Evolutionary conservation across 2,113 vertebrate genomes (phyloP), one percentile per base, ranked within the genome.

Genomic region (Caranx melampygus): DNA sequence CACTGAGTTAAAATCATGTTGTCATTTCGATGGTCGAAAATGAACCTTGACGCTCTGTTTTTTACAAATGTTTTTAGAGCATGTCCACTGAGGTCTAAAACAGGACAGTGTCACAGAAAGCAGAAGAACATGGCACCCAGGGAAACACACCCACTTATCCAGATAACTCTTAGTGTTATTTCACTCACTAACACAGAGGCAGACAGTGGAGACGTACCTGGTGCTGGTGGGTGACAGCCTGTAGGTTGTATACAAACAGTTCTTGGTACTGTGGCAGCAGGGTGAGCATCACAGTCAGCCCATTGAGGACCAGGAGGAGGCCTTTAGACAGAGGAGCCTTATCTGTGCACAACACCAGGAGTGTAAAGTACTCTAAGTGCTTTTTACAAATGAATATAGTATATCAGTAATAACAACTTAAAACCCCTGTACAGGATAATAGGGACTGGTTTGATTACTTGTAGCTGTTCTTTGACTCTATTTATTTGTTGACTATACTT

Each of bases 291-390:
- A 94, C 90, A 7, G 94, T 91, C 79, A 95, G 85, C 37, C 92
- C 93, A 65, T 88, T 92, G 34, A 95, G 91, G 59, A 95, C 79
- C 83, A 95, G 69, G 72, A 95, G 89, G 51, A 95, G 88, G 78
- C 92, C 87, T 90, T 95, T 95, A 3, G 89, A 95, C 84, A 95
- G 87, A 21, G 95, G 95, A 74, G 94, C 94, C 86, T 94, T 95
- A 86, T 95, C 95, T 95, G 87, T 33, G 4, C 1, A 26, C 2
- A 12, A 75, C 21, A 86, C 40, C 54, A 49, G 40, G 1, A 42
- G 14, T 21, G 21, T 16, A 1, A 21, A 10, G 20, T 21, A 21
- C 51, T 52, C 8, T 52, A 45, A 45, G 14, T 45, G 13, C 44
- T 45, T 11, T 13, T 45, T 14, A 37, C 37, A 37, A 8, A 37